Percentiles rank a stretch among this genome's conserved stretches.
Conservation (phyloP, 2,888 invertebrate species). For the Dicranocentrus wangi region DNA sequence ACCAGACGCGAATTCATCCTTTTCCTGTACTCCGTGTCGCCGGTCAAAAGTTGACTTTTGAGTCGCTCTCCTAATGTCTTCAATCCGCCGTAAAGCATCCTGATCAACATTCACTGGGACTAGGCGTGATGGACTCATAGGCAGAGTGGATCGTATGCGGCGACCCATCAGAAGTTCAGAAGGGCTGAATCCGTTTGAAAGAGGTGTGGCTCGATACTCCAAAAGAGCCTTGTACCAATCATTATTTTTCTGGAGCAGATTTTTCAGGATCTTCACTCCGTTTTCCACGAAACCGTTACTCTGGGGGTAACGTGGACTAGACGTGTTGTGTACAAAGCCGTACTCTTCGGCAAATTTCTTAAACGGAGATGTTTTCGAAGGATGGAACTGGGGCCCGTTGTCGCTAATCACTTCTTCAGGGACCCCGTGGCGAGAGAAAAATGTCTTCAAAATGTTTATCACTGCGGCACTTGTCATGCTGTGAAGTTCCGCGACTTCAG, state of each 20-base stretch:
- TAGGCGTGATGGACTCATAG: conserved; percentile 35
- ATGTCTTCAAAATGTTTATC: conserved; percentile 40
- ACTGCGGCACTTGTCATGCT: neutral
- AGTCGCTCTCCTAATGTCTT: conserved; percentile 46
- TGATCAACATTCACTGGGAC: conserved; percentile 33
- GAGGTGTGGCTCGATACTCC: conserved; percentile 70
- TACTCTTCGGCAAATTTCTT: conserved; percentile 66
- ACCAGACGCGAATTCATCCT: conserved; percentile 35
- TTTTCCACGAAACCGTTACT: conserved; percentile 71
- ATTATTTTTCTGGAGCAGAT: conserved; percentile 70
- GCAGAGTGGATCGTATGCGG: conserved; percentile 72
- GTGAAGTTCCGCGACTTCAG: conserved; percentile 61
- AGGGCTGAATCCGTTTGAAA: conserved; percentile 72
- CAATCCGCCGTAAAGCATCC: conserved; percentile 59
- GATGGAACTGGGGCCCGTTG: conserved; percentile 70
- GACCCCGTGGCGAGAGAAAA: conserved; percentile 71
- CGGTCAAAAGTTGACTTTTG: conserved; percentile 67
- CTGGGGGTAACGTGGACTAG: conserved; percentile 70
- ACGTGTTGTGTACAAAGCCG: conserved; percentile 66
- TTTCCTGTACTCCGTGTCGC: conserved; percentile 56
- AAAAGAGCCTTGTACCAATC: conserved; percentile 72
- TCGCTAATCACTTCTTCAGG: conserved; percentile 71
- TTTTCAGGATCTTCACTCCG: conserved; percentile 70
- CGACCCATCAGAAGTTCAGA: conserved; percentile 73
- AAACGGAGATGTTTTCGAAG: conserved; percentile 50